phyloP scores from a whole-genome alignment of 2,888 invertebrate genomes.

The Drosophila mayaguana region DNA sequence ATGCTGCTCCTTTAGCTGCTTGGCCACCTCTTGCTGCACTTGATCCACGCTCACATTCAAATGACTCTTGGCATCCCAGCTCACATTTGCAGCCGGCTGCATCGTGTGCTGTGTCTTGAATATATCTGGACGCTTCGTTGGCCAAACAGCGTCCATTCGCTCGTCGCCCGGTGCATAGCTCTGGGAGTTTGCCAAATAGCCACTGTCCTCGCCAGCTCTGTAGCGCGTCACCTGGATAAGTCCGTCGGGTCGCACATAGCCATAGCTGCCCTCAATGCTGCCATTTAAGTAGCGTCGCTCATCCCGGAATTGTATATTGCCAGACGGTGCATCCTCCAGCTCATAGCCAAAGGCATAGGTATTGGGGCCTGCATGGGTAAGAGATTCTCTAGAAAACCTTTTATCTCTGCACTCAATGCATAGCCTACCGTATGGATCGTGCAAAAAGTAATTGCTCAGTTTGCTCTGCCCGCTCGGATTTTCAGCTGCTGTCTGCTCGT shows the following conservation, averaged over 20 bases:
- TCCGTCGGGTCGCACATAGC: slow-evolving; percentile 89
- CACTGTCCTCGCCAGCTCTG: slow-evolving; percentile 87
- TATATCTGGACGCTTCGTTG: slow-evolving; percentile 60
- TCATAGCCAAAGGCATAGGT: slow-evolving; percentile 91
- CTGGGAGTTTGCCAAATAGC: slow-evolving; percentile 85
- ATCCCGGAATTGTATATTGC: slow-evolving; percentile 90
- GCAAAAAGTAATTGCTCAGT: slow-evolving; percentile 76
- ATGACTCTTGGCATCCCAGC: slow-evolving; percentile 67
- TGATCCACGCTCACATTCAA: slow-evolving; percentile 74
- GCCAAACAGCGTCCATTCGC: slow-evolving; percentile 62
- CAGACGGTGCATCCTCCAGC: slow-evolving; percentile 87
- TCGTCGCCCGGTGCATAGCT: slow-evolving; percentile 63
- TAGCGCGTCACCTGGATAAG: slow-evolving; percentile 88
- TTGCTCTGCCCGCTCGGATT: slow-evolving; percentile 32
- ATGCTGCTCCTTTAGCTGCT: slow-evolving; percentile 71
- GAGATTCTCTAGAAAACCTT: background rate
- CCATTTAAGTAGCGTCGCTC: slow-evolving; percentile 90
- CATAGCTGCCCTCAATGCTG: slow-evolving; percentile 90
- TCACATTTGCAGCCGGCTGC: slow-evolving; percentile 35
- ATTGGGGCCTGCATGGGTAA: slow-evolving; percentile 86
- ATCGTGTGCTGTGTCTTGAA: slow-evolving; percentile 27
- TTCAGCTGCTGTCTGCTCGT: slow-evolving; percentile 35
- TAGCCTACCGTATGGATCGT: slow-evolving; percentile 79
- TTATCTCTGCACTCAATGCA: background rate
- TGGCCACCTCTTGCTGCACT: slow-evolving; percentile 65